Percentiles rank a stretch among this genome's conserved stretches.
These are phyloP conservation scores for Stichodactyla helianthus DNA, from an alignment of 64 coral and sea anemone species.

Conservation along the genomic window DNA sequence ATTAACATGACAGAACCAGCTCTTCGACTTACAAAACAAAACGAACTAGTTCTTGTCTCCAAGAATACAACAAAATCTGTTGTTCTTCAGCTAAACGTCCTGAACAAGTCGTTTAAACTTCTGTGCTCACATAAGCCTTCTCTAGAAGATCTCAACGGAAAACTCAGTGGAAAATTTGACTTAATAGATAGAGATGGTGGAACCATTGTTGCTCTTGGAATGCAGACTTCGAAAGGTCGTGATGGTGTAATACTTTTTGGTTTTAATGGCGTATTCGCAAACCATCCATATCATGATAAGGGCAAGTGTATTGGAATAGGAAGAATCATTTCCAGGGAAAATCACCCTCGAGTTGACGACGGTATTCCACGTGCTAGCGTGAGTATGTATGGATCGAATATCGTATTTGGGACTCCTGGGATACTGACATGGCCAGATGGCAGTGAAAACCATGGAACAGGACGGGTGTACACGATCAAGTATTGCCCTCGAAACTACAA, in stretches of 20 bases:
- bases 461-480: conserved; percentile 58
- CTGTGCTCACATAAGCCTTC: conserved; percentile 3
- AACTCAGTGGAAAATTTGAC: conserved; percentile 51
- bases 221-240: conserved; percentile 36
- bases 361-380: conserved; percentile 27
- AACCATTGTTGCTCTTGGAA: conserved; percentile 51
- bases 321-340: conserved; percentile 39
- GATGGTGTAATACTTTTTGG: conserved; percentile 52
- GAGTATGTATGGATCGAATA: conserved; percentile 29
- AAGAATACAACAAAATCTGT: background rate
- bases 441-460: conserved; percentile 38
- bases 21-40: conserved; percentile 30
- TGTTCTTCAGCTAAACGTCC: conserved; percentile 27
- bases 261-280: conserved; percentile 34
- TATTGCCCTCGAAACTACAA: conserved; percentile 67
- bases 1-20: conserved; percentile 11
- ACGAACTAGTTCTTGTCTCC: conserved; percentile 33
- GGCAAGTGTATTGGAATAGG: conserved; percentile 45
- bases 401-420: conserved; percentile 72
- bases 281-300: background rate
- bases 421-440: conserved; percentile 61
- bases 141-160: background rate
- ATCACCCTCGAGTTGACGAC: conserved; percentile 32
- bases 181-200: conserved; percentile 27
- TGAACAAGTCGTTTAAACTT: background rate